Evolutionary conservation across 2,797 vertebrate species (phyloP), one percentile per base, ranked within the genome.

Genomic region (Acrossocheilus fasciatus): DNA sequence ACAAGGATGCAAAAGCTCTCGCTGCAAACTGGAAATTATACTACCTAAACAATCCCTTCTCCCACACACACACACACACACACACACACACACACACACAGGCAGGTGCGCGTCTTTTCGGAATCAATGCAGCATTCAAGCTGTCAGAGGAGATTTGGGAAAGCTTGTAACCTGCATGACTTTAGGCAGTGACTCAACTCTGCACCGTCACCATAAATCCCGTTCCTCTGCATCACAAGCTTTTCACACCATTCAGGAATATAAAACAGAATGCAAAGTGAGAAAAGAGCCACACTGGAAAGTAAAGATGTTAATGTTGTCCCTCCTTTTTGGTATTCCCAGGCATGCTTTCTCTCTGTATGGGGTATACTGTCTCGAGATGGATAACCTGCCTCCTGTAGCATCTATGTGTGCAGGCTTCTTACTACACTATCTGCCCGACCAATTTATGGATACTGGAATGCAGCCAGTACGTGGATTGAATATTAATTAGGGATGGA

Each of bases 311-410:
- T 81, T 81, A 86, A 86, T 86, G 57, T 64, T 86, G 69, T 64
- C 43, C 20, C 68, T 50, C 10, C 78, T 66, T 74, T 86, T 86
- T 86, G 70, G 78, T 86, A 86, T 86, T 86, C 78, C 41, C 23
- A 23, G 23, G 62, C 77, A 81, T 74, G 30, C 43, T 86, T 62
- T 73, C 4, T 62, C 69, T 86, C 69, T 81, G 85, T 86, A 86
- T 86, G 78, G 69, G 78, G 78, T 74, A 62, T 81, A 81, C 77
- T 86, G 85, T 81, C 78, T 74, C 23, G 69, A 86, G 85, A 81
- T 86, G 78, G 85, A 86, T 86, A 86, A 75, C 85, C 85, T 86
- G 85, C 85, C 78, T 86, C 78, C 85, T 81, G 78, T 73, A 86
- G 85, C 45, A 57, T 86, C 68, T 81, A 34, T 86, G 85, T 86